These are phyloP conservation scores for Gari tellinella DNA, from an alignment of 2,888 invertebrate species.

Conservation along the genomic window DNA sequence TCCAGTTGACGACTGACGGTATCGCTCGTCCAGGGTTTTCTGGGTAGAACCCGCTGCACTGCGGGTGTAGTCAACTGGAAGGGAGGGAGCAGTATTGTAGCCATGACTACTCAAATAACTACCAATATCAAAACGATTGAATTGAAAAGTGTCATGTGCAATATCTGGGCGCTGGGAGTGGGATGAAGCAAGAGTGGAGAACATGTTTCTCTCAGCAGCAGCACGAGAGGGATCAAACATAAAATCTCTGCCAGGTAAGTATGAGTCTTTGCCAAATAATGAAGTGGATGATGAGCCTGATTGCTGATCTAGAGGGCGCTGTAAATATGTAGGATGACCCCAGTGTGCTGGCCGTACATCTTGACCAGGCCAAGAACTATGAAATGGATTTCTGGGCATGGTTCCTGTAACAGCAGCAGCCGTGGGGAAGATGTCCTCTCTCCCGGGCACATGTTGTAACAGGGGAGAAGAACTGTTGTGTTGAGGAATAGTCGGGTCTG, in stretches of 20 bases:
- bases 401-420: slow-evolving; percentile 73
- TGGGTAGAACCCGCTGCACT: slow-evolving; percentile 71
- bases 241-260: slow-evolving; percentile 77
- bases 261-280: slow-evolving; percentile 76
- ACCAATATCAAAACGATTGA: slow-evolving; percentile 78
- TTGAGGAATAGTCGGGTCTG: slow-evolving; percentile 69
- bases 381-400: slow-evolving; percentile 78
- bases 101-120: slow-evolving; percentile 77
- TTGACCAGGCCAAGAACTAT: slow-evolving; percentile 76
- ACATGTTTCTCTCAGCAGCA: slow-evolving; percentile 77
- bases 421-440: slow-evolving; percentile 74
- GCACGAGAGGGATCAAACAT: slow-evolving; percentile 77
- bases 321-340: slow-evolving; percentile 75
- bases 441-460: slow-evolving; percentile 70
- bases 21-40: slow-evolving; percentile 82
- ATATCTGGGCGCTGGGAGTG: slow-evolving; percentile 73
- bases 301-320: slow-evolving; percentile 69
- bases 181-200: slow-evolving; percentile 71
- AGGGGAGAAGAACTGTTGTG: slow-evolving; percentile 70
- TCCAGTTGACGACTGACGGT: slow-evolving; percentile 75
- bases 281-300: slow-evolving; percentile 71
- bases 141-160: slow-evolving; percentile 72
- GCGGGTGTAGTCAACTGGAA: slow-evolving; percentile 74
- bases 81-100: slow-evolving; percentile 72
- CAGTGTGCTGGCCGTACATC: slow-evolving; percentile 78